These are phyloP conservation scores for Camelus bactrianus DNA, from an alignment of 2,113 vertebrate species.

Conservation along the genomic window DNA sequence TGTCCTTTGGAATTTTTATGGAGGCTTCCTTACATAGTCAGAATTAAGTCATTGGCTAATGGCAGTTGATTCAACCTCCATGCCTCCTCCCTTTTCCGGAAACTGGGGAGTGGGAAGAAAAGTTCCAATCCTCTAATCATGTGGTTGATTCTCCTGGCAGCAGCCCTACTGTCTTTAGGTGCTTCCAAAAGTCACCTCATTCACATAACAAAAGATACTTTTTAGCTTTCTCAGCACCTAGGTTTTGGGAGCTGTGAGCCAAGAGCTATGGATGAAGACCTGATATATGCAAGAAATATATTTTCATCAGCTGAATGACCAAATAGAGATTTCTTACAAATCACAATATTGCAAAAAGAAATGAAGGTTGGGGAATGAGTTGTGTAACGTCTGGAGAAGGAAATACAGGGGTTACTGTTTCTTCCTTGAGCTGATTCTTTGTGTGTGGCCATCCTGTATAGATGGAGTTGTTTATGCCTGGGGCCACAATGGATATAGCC, in stretches of 20 bases:
- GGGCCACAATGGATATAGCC: slow-evolving; percentile 99
- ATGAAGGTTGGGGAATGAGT: background rate
- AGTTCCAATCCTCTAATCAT: background rate
- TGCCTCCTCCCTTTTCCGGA: background rate
- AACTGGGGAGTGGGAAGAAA: no score
- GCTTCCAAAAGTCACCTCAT: background rate
- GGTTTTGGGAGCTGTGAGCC: background rate
- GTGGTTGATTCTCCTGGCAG: background rate
- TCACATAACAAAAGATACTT: background rate
- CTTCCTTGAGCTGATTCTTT: slow-evolving; percentile 32
- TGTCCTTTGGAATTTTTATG: no score
- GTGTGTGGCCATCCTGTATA: slow-evolving; percentile 81
- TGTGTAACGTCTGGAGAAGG: background rate
- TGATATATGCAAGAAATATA: background rate
- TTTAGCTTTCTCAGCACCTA: background rate
- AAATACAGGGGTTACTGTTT: background rate
- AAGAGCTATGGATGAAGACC: background rate
- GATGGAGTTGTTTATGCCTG: slow-evolving; percentile 97
- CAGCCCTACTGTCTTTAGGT: background rate
- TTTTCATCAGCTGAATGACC: background rate
- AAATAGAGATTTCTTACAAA: background rate
- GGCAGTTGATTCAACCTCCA: background rate
- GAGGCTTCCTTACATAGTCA: background rate
- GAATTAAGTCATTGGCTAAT: background rate
- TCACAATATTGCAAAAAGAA: background rate